Conservation (phyloP, 2,888 invertebrate genomes). For the Maniola hyperantus region DNA sequence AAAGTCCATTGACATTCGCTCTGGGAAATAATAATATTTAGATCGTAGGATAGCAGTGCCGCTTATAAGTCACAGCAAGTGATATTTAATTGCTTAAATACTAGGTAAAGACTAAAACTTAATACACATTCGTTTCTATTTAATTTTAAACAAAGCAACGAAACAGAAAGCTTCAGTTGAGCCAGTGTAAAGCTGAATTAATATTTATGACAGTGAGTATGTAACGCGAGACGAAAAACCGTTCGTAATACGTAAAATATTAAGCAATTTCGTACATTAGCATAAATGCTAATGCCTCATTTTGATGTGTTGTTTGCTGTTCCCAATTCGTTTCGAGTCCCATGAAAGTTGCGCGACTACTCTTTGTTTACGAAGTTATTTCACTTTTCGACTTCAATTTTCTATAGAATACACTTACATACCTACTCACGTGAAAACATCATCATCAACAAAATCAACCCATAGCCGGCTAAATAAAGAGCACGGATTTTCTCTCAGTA, state of each 20-base stretch:
- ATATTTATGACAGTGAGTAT: conserved; percentile 27
- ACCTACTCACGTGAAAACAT: too few relatives aligned
- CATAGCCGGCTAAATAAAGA: too few relatives aligned
- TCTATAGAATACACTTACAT: too few relatives aligned
- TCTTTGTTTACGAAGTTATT: conserved; percentile 17
- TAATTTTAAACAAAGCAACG: conserved; percentile 10
- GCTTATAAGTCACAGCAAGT: too few relatives aligned
- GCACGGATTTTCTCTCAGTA: too few relatives aligned
- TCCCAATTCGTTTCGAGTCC: conserved; percentile 48
- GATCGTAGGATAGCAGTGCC: neutral
- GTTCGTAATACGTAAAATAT: conserved; percentile 39
- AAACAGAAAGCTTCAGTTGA: conserved; percentile 25
- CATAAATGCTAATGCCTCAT: conserved; percentile 65
- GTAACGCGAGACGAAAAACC: conserved; percentile 27
- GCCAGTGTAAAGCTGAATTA: conserved; percentile 21
- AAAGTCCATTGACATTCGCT: conserved; percentile 7
- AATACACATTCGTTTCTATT: neutral
- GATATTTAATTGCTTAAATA: neutral
- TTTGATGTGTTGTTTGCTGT: conserved; percentile 49
- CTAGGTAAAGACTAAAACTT: neutral
- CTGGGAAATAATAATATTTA: conserved; percentile 10
- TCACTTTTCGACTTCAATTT: neutral
- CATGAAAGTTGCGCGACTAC: conserved; percentile 17
- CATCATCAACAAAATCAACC: too few relatives aligned
- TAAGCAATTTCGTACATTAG: conserved; percentile 56